Evolutionary conservation across 2,888 invertebrate genomes (phyloP).

Genomic region (Rotaria magnacalcarata): DNA sequence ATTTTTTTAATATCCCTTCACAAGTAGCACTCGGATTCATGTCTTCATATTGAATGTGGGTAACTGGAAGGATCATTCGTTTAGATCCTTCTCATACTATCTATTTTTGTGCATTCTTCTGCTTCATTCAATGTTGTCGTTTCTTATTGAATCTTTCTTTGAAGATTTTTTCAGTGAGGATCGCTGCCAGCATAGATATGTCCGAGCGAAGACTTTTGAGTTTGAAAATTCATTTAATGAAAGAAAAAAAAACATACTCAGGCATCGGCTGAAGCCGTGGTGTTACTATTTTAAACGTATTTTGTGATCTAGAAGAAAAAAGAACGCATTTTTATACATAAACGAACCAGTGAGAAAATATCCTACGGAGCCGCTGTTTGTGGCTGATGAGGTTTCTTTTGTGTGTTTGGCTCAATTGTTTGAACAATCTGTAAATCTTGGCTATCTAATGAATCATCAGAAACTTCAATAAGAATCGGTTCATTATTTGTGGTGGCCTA

Average conservation of each 20-base stretch:
- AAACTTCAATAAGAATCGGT: not conserved
- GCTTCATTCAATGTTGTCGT: too few species aligned
- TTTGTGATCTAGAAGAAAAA: not conserved
- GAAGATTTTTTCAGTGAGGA: too few species aligned
- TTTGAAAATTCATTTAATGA: not conserved
- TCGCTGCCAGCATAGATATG: too few species aligned
- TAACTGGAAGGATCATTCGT: too few species aligned
- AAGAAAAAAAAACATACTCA: not conserved
- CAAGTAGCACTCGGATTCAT: too few species aligned
- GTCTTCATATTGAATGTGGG: too few species aligned
- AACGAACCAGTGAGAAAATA: not conserved
- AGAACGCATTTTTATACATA: not conserved
- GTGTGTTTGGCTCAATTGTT: not conserved
- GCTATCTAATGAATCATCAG: not conserved
- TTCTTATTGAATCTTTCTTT: too few species aligned
- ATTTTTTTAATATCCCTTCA: too few species aligned
- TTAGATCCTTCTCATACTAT: too few species aligned
- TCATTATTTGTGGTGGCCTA: not conserved
- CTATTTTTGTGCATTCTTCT: too few species aligned
- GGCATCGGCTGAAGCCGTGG: too few species aligned
- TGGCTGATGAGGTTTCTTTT: not conserved
- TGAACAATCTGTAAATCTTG: not conserved
- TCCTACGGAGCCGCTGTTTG: not conserved
- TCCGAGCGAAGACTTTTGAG: too few species aligned
- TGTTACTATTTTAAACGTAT: not conserved